phyloP scores from a whole-genome alignment of 64 coral and sea anemone genomes.

The Actinia tenebrosa region DNA sequence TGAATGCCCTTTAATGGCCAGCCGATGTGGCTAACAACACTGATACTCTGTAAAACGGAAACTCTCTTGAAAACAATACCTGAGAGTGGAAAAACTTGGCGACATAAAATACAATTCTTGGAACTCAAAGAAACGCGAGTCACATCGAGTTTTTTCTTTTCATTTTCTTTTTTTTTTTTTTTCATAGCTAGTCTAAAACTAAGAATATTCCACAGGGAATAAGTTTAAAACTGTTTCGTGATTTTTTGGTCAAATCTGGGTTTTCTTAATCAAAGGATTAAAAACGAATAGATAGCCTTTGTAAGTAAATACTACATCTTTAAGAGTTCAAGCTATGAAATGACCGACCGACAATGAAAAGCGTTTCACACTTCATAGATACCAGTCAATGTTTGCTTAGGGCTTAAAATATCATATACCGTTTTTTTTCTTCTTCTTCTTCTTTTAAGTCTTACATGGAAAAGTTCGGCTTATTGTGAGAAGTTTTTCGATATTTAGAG shows the following conservation, averaged over 20 bases:
- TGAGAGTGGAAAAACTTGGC: neutral
- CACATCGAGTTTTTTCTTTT: neutral
- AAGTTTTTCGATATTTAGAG: neutral
- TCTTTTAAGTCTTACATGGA: neutral
- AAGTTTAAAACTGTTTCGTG: neutral
- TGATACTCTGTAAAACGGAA: conserved; percentile 12
- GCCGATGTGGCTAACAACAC: neutral
- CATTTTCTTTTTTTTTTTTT: neutral
- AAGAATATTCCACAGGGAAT: neutral
- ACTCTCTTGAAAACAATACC: conserved; percentile 12
- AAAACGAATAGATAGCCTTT: neutral
- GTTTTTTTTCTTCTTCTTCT: neutral
- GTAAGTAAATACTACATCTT: neutral
- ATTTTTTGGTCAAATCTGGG: neutral
- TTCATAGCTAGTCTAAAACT: neutral
- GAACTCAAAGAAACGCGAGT: neutral
- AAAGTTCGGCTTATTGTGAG: neutral
- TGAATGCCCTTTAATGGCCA: conserved; percentile 6
- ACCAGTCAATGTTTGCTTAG: conserved; percentile 4
- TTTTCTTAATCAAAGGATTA: conserved; percentile 12
- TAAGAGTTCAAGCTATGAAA: conserved; percentile 12
- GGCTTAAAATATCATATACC: neutral
- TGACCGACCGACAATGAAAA: neutral
- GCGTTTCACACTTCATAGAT: conserved; percentile 22
- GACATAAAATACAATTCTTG: neutral